Conservation (phyloP, 2,797 vertebrate genomes). For the Pseudochromis fuscus region DNA sequence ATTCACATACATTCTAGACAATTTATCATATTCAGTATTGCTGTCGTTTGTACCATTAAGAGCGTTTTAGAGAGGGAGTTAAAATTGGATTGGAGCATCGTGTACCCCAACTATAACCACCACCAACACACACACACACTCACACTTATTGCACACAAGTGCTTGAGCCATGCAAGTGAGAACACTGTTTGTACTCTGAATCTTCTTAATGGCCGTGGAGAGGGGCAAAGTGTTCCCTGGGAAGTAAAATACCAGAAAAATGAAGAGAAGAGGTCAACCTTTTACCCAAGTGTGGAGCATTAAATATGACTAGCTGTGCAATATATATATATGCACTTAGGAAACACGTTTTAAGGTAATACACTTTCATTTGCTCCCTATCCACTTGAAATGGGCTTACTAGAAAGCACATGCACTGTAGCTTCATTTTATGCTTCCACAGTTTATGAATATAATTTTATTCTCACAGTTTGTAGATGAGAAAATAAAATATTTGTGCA, state of each 20-base stretch:
- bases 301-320: slow-evolving; percentile 51
- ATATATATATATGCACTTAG: slow-evolving; percentile 26
- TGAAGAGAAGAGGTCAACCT: slow-evolving; percentile 45
- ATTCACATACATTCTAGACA: background rate
- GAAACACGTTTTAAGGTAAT: slow-evolving; percentile 24
- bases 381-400: slow-evolving; percentile 28
- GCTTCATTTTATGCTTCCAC: slow-evolving; percentile 31
- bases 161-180: slow-evolving; percentile 17
- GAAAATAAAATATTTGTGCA: slow-evolving; percentile 18
- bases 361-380: slow-evolving; percentile 31
- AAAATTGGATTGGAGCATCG: slow-evolving; percentile 46
- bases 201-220: slow-evolving; percentile 63
- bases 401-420: slow-evolving; percentile 19
- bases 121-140: background rate
- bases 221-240: slow-evolving; percentile 43
- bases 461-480: slow-evolving; percentile 22
- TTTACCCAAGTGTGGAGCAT: slow-evolving; percentile 33
- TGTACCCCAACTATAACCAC: background rate
- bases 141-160: slow-evolving; percentile 25
- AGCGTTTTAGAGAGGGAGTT: slow-evolving; percentile 31
- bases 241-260: slow-evolving; percentile 48
- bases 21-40: slow-evolving; percentile 29
- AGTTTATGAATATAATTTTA: slow-evolving; percentile 21
- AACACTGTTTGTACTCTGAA: slow-evolving; percentile 50
- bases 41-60: slow-evolving; percentile 40